Conservation (phyloP, 2,113 vertebrate species). For the Ia io region DNA sequence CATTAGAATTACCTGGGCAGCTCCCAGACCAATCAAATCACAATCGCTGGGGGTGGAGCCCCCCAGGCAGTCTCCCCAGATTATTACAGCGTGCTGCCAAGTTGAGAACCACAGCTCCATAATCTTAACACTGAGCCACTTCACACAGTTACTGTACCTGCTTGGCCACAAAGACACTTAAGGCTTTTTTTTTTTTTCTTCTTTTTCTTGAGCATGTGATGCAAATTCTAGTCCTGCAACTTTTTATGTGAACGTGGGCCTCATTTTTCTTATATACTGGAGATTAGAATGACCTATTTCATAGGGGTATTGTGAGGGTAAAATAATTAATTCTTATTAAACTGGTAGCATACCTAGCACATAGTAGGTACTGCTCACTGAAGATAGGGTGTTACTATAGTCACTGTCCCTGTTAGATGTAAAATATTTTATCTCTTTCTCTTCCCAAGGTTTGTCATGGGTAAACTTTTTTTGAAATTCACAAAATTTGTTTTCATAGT, state of each 20-base stretch:
- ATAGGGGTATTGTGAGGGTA: neutral
- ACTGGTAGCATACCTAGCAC: neutral
- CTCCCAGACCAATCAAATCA: neutral
- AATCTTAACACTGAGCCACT: neutral
- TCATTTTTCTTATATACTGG: neutral
- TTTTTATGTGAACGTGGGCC: neutral
- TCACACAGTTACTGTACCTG: neutral
- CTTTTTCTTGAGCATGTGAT: neutral
- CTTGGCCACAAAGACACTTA: neutral
- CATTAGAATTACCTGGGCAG: neutral
- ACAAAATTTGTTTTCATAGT: neutral
- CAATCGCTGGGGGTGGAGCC: neutral
- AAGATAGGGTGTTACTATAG: neutral
- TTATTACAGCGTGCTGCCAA: neutral
- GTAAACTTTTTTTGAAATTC: neutral
- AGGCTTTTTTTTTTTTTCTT: neutral
- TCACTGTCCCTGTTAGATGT: neutral
- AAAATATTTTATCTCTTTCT: neutral
- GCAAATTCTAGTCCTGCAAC: neutral
- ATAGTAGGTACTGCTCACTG: neutral
- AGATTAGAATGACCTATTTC: neutral
- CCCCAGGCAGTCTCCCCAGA: neutral
- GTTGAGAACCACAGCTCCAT: neutral
- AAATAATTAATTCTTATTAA: neutral
- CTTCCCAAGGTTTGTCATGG: neutral